A percentile compares a stretch with the other conserved stretches of the same genome.
These are phyloP conservation scores for Cygnus atratus DNA, from an alignment of 2,113 vertebrate genomes.

Conservation along the genomic window DNA sequence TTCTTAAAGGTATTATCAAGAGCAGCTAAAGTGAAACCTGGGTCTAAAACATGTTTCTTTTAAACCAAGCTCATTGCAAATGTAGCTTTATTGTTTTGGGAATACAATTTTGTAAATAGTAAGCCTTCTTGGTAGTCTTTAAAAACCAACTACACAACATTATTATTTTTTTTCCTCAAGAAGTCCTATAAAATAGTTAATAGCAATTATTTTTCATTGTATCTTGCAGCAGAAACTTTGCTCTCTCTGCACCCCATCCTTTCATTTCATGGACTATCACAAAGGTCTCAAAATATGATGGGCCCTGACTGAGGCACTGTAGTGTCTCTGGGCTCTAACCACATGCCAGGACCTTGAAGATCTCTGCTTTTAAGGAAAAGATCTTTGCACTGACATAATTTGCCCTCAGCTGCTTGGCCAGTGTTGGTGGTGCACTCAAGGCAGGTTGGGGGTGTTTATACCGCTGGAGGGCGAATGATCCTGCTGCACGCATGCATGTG, in stretches of 20 bases:
- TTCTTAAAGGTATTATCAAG: not conserved
- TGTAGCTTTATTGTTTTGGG: not conserved
- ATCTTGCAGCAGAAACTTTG: not conserved
- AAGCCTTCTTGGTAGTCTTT: not conserved
- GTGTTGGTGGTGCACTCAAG: not conserved
- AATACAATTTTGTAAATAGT: not conserved
- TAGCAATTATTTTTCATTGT: not conserved
- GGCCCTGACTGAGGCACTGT: not conserved
- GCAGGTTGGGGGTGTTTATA: not conserved
- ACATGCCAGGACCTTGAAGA: too few relatives aligned
- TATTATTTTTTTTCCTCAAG: not conserved
- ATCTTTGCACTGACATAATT: not conserved
- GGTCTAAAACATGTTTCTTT: not conserved
- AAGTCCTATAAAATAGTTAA: not conserved
- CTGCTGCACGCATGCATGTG: rapidly evolving
- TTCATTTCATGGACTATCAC: not conserved
- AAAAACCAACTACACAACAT: not conserved
- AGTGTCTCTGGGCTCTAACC: not conserved
- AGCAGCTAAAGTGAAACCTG: not conserved
- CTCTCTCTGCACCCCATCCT: not conserved
- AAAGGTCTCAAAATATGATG: not conserved
- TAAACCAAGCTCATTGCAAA: not conserved
- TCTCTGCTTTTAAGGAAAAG: not conserved
- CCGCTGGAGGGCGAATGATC: not conserved
- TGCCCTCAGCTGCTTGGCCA: not conserved